Evolutionary conservation across 2,113 vertebrate species (phyloP).

Genomic region (Sisor rabdophorus): DNA sequence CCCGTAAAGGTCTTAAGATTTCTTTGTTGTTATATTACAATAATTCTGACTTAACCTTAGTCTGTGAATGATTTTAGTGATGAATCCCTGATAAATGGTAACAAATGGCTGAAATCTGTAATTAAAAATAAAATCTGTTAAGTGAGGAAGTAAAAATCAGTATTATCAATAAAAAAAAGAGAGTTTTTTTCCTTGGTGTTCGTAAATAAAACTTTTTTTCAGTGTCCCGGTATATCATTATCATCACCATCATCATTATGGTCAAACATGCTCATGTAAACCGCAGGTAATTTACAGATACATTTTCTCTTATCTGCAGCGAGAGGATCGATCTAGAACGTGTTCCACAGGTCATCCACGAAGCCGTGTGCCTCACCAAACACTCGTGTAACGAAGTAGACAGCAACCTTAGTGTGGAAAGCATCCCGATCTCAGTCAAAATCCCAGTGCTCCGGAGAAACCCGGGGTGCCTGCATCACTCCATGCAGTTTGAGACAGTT

Average conservation of each 20-base stretch:
- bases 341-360: conserved; percentile 68
- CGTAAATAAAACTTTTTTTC: too few relatives aligned
- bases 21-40: too few relatives aligned
- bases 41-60: too few relatives aligned
- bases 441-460: conserved; percentile 71
- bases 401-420: conserved; percentile 60
- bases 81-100: neutral
- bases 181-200: too few relatives aligned
- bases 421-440: conserved; percentile 65
- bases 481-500: conserved; percentile 68
- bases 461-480: conserved; percentile 61
- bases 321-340: conserved; percentile 67
- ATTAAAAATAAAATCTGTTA: neutral
- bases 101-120: neutral
- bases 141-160: neutral
- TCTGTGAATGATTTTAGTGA: neutral
- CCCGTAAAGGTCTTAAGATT: too few relatives aligned
- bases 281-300: neutral
- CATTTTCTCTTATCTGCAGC: conserved; percentile 50
- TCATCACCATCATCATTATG: neutral
- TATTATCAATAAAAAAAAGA: too few relatives aligned
- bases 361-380: conserved; percentile 67
- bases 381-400: conserved; percentile 63
- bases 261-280: neutral
- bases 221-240: too few relatives aligned